A percentile compares a stretch with the other conserved stretches of the same genome.
Conservation (phyloP, 1,140 invertebrate species). For the Habropoda laboriosa region DNA sequence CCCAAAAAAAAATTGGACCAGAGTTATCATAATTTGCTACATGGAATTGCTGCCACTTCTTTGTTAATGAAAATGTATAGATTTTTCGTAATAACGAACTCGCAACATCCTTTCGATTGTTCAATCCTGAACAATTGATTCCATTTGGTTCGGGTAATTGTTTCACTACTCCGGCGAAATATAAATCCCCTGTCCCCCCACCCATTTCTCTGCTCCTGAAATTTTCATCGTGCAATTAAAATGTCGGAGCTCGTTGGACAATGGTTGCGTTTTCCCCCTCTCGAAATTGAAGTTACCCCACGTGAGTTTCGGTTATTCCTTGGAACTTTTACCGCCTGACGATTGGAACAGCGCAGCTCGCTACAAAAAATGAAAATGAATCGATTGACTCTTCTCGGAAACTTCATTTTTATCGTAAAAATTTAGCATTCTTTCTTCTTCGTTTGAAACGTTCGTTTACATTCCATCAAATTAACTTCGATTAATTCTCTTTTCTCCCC, state of each 20-base stretch:
- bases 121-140: background rate
- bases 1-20: background rate
- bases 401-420: background rate
- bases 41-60: background rate
- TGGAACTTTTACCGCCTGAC: background rate
- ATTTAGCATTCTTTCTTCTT: background rate
- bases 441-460: too few relatives aligned
- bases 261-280: background rate
- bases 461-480: background rate
- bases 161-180: background rate
- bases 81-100: conserved; percentile 4
- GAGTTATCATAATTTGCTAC: background rate
- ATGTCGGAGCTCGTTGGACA: background rate
- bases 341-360: background rate
- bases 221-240: conserved; percentile 9
- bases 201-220: background rate
- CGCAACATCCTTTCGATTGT: background rate
- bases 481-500: background rate
- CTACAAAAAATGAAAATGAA: background rate
- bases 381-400: background rate
- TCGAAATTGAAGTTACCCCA: background rate
- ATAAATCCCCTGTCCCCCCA: too few relatives aligned
- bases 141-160: background rate
- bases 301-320: background rate
- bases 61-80: conserved; percentile 21